Evolutionary conservation across 2,797 vertebrate genomes (phyloP).

Genomic region (Coilia nasus): DNA sequence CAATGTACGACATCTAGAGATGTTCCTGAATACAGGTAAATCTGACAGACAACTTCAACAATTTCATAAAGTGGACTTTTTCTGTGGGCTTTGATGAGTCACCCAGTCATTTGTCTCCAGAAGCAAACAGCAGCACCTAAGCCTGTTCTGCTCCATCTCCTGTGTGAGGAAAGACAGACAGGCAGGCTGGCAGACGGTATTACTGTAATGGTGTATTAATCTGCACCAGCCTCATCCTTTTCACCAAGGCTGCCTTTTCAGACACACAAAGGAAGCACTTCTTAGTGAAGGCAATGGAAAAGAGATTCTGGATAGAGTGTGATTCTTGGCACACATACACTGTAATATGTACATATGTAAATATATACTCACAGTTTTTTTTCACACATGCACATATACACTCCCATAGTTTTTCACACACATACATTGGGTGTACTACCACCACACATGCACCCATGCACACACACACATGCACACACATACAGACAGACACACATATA

Average conservation of each 20-base stretch:
- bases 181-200: slow-evolving; percentile 31
- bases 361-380: neutral
- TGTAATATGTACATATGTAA: neutral
- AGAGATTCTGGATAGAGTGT: neutral
- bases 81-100: slow-evolving; percentile 55
- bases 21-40: slow-evolving; percentile 27
- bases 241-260: slow-evolving; percentile 30
- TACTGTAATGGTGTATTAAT: slow-evolving; percentile 46
- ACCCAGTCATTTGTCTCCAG: slow-evolving; percentile 47
- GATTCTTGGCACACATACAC: neutral
- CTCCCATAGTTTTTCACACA: slow-evolving; percentile 6
- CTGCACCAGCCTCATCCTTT: slow-evolving; percentile 36
- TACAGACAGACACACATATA: neutral
- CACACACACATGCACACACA: neutral
- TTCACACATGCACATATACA: neutral
- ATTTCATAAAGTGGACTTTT: slow-evolving; percentile 37
- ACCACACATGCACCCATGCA: neutral
- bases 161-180: neutral
- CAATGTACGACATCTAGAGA: slow-evolving; percentile 36
- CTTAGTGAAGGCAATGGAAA: neutral
- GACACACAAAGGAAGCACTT: slow-evolving; percentile 9
- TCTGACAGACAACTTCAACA: slow-evolving; percentile 13
- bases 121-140: slow-evolving; percentile 37
- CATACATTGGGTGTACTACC: too few relatives aligned
- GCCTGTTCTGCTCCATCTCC: slow-evolving; percentile 34